phyloP scores from a whole-genome alignment of 1,140 invertebrate species.

The honey bee (Apis mellifera) region Amel_HAv3.1 CM009936.2:1648001-1648500 shows the following conservation, averaged over 20 bases:
- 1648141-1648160: conserved; percentile 49
- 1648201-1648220: conserved; percentile 58
- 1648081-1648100: conserved; percentile 4
- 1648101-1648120: conserved; percentile 50
- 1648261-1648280: conserved; percentile 63
- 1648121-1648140: conserved; percentile 53
- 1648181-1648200: conserved; percentile 41
- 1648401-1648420: conserved; percentile 44
- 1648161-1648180: conserved; percentile 45
- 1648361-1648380: conserved; percentile 57
- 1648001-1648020: background rate
- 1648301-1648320: conserved; percentile 59
- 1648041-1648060: background rate
- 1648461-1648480: conserved; percentile 8
- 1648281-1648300: conserved; percentile 61
- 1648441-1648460: conserved; percentile 32
- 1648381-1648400: conserved; percentile 51
- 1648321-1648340: conserved; percentile 66
- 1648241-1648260: conserved; percentile 55
- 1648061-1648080: conserved; percentile 11
- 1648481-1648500: conserved; percentile 45
- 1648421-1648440: conserved; percentile 38
- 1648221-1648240: conserved; percentile 28
- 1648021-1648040: background rate
- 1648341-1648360: conserved; percentile 62